Percentiles rank a stretch among this genome's conserved stretches.
Conservation (phyloP, 2,888 invertebrate species). For the Pristionchus entomophagus region DNA sequence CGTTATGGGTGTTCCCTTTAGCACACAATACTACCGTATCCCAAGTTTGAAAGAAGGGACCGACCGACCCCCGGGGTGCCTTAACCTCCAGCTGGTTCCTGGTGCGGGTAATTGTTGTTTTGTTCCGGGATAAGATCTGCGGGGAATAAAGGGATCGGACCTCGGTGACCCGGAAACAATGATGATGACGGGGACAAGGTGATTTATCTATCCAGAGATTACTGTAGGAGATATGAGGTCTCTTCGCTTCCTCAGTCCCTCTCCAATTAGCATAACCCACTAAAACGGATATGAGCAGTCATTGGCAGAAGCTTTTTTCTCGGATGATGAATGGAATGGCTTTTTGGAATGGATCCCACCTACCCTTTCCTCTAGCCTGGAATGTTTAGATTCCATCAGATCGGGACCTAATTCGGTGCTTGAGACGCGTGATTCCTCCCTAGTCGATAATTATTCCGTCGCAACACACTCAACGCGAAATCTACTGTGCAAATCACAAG, state of each 20-base stretch:
- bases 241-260: background rate
- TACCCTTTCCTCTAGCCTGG: background rate
- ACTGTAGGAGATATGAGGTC: background rate
- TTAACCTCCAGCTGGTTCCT: background rate
- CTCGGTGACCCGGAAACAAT: conserved; percentile 10
- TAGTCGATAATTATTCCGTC: conserved; percentile 20
- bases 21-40: conserved; percentile 28
- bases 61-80: background rate
- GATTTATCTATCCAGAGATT: conserved; percentile 21
- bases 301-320: conserved; percentile 11
- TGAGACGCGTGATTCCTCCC: background rate
- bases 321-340: background rate
- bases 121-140: too few relatives aligned
- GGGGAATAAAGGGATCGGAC: background rate
- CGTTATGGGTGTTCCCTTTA: conserved; percentile 22
- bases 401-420: conserved; percentile 12
- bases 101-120: conserved; percentile 33
- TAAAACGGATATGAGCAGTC: conserved; percentile 34
- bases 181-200: background rate
- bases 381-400: background rate
- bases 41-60: background rate
- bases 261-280: conserved; percentile 11
- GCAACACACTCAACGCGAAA: background rate
- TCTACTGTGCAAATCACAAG: conserved; percentile 25
- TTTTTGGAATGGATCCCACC: background rate